phyloP scores from a whole-genome alignment of 2,888 invertebrate genomes.

The Athalia circularis region DNA sequence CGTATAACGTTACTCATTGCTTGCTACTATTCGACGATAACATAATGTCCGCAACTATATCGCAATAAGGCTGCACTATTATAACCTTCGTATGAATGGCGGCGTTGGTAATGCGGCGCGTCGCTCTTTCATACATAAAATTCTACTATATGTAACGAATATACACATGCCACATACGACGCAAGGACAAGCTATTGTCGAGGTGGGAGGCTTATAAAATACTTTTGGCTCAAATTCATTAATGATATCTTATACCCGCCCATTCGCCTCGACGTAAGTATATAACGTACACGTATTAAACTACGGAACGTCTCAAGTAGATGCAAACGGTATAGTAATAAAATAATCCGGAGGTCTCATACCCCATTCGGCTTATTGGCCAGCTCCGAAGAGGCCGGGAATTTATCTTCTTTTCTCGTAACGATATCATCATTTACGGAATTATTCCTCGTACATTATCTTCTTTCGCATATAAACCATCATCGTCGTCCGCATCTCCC shows the following conservation, averaged over 20 bases:
- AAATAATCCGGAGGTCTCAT: constrained; percentile 43
- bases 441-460: constrained; percentile 18
- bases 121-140: not conserved
- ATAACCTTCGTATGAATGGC: not conserved
- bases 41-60: not conserved
- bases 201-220: constrained; percentile 48
- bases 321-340: constrained; percentile 32
- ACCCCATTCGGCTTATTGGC: constrained; percentile 34
- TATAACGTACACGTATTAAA: too few relatives aligned
- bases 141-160: constrained; percentile 25
- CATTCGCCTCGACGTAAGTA: too few relatives aligned
- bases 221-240: constrained; percentile 56
- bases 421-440: constrained; percentile 5
- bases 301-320: not conserved
- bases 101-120: not conserved
- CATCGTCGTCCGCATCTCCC: not conserved
- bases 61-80: not conserved
- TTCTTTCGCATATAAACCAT: not conserved
- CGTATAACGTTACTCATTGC: constrained; percentile 8
- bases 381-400: constrained; percentile 39
- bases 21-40: constrained; percentile 19
- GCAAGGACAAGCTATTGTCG: not conserved
- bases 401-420: constrained; percentile 6
- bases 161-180: not conserved
- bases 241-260: constrained; percentile 45